A percentile compares a stretch with the other conserved stretches of the same genome.
Conservation (phyloP, 2,797 vertebrate species). For the Graptemys geographica region DNA sequence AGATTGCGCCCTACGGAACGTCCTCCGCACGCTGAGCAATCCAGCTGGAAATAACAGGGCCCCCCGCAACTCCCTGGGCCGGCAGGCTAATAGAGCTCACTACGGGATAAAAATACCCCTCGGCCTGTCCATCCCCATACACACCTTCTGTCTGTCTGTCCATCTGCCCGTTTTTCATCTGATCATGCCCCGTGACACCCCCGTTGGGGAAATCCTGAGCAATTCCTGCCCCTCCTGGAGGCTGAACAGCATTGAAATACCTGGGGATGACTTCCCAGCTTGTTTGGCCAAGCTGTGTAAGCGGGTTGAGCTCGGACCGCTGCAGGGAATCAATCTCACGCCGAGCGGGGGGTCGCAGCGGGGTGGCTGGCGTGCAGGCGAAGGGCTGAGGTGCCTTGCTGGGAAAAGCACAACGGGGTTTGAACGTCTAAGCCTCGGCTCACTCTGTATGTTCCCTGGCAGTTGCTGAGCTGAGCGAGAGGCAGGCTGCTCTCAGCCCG, state of each 20-base stretch:
- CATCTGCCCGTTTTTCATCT: not conserved
- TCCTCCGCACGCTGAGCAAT: too few relatives aligned
- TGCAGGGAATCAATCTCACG: not conserved
- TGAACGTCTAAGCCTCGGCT: constrained; percentile 19
- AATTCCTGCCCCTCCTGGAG: not conserved
- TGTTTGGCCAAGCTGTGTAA: too few relatives aligned
- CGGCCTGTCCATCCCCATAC: not conserved
- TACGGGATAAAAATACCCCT: not conserved
- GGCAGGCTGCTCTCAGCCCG: not conserved
- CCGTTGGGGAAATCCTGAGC: not conserved
- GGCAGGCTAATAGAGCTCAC: not conserved
- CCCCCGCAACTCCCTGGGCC: too few relatives aligned
- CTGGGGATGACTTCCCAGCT: not conserved
- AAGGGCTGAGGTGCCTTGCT: not conserved
- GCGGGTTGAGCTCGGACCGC: too few relatives aligned
- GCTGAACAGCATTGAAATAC: not conserved
- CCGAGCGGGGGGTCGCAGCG: not conserved
- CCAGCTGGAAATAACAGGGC: not conserved
- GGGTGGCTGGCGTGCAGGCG: too few relatives aligned
- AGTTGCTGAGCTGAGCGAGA: constrained; percentile 46
- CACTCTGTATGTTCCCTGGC: not conserved
- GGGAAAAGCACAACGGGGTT: not conserved
- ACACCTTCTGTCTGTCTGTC: not conserved
- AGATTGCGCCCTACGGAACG: not conserved
- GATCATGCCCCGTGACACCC: too few relatives aligned